Base-by-base conservation (phyloP, 2,113 vertebrate genomes). In the Gobio gobio region DNA sequence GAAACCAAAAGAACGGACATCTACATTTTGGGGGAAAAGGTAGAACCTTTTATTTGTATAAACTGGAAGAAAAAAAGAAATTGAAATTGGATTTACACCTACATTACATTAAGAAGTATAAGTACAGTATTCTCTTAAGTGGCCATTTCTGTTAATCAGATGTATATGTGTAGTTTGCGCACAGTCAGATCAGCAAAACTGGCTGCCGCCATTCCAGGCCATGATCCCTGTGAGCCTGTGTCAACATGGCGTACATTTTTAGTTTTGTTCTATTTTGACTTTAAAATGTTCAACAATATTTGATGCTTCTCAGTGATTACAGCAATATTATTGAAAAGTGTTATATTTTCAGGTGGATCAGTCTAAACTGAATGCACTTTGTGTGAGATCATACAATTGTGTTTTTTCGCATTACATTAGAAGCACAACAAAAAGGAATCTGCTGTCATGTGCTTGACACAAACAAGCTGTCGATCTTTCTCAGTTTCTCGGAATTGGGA, bases 1-100 rank as follows among this genome's bases (percentile, higher is more conserved):
- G 51, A 86, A 61, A 26, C 24, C n/a, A 40, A 82, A 47, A 56
- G 59, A 75, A 74, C 2, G 61, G 51, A 36, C n/a, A 83, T 72
- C 54, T 24, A 89, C 91, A 92, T 94, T 87, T 92, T 92, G 45
- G 88, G 79, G 78, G 33, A 51, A 83, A 43, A 82, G 79, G 68
- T 58, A 90, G 84, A 91, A 91, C 90, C 73, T 49, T 89, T 87
- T 49, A 49, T 40, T 12, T 70, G 18, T 22, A 16, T 49, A 49
- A 74, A 74, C n/a, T 26, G 61, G 12, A 63, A 59, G 5, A 59
- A 54, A 7, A 20, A 56, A 40, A 7, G 40, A 40, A 40, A 36
- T 36, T 7, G 40, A 40, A 40, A 7, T 40, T 40, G 6, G 6
- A 40, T 20, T 56, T 56, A 7, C 16, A 2, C 18, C 33, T 70